These are phyloP conservation scores for Drosophila elegans DNA, from an alignment of 1,140 invertebrate species.

Conservation along the genomic window DNA sequence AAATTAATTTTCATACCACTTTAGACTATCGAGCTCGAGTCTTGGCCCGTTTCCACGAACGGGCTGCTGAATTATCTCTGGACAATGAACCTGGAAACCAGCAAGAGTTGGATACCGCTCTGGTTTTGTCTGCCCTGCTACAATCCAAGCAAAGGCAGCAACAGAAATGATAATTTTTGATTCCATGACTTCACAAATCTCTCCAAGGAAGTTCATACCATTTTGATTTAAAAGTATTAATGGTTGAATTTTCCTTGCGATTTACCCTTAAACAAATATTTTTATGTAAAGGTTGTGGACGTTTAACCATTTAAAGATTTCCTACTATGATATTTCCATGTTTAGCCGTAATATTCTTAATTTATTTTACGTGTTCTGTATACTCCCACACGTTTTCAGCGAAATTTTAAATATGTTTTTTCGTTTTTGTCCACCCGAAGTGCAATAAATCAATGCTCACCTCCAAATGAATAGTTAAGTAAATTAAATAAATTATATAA, in stretches of 20 bases:
- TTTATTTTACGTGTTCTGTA: conserved; percentile 30
- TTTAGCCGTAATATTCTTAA: conserved; percentile 12
- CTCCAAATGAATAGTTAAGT: conserved; percentile 43
- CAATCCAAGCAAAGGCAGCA: conserved; percentile 80
- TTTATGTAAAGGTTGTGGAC: conserved; percentile 3
- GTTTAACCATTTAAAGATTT: background rate
- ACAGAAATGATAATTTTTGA: conserved; percentile 48
- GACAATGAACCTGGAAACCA: conserved; percentile 95
- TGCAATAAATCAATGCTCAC: conserved; percentile 72
- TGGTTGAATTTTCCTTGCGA: background rate
- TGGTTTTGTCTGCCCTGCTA: conserved; percentile 93
- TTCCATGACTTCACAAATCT: conserved; percentile 28
- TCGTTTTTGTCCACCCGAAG: conserved; percentile 37
- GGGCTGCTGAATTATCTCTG: conserved; percentile 91
- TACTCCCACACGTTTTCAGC: conserved; percentile 3
- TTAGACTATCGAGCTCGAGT: conserved; percentile 96
- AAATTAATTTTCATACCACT: conserved; percentile 75
- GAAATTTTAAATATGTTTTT: conserved; percentile 19
- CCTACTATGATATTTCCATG: background rate
- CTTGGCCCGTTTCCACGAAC: conserved; percentile 91
- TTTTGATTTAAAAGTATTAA: background rate
- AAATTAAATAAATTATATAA: conserved; percentile 36
- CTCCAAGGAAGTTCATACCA: conserved; percentile 17
- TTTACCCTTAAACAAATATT: conserved; percentile 2
- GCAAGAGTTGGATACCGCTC: conserved; percentile 95